These are phyloP conservation scores for Luehdorfia chinensis DNA, from an alignment of 1,140 invertebrate genomes.

Conservation along the genomic window DNA sequence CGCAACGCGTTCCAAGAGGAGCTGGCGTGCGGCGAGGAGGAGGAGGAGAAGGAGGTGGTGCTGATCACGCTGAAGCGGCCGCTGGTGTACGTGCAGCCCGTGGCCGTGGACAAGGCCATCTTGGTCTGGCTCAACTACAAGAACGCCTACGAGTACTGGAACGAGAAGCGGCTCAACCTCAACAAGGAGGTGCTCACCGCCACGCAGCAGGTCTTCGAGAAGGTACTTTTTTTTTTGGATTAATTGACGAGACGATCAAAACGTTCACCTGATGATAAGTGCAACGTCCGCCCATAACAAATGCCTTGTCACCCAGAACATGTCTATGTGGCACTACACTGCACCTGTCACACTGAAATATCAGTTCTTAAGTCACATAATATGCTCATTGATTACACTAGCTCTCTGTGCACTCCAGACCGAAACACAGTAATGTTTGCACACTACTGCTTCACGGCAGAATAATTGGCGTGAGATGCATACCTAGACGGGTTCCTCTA, in stretches of 20 bases:
- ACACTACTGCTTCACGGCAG: too few relatives aligned
- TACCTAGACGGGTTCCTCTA: neutral
- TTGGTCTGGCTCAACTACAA: constrained; percentile 99
- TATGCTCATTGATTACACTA: too few relatives aligned
- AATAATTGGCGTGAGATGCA: too few relatives aligned
- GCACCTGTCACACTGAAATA: too few relatives aligned
- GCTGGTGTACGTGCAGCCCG: constrained; percentile 95
- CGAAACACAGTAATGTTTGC: too few relatives aligned
- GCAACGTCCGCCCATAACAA: too few relatives aligned
- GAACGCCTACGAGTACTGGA: constrained; percentile 99
- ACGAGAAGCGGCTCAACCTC: constrained; percentile 92
- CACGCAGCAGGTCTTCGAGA: constrained; percentile 84
- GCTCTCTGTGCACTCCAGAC: too few relatives aligned
- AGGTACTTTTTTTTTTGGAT: constrained; percentile 46
- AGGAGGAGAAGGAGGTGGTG: constrained; percentile 96
- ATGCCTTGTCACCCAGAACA: too few relatives aligned
- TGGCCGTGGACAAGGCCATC: constrained; percentile 97
- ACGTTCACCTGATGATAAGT: too few relatives aligned
- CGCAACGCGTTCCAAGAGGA: constrained; percentile 94
- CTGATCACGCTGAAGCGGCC: constrained; percentile 94
- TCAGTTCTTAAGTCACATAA: too few relatives aligned
- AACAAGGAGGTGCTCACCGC: constrained; percentile 92
- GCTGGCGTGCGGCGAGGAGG: constrained; percentile 91
- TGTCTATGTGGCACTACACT: too few relatives aligned
- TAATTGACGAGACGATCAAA: too few relatives aligned